Base-by-base conservation (phyloP, 1,140 invertebrate genomes). In the Nasonia longicornis region DNA sequence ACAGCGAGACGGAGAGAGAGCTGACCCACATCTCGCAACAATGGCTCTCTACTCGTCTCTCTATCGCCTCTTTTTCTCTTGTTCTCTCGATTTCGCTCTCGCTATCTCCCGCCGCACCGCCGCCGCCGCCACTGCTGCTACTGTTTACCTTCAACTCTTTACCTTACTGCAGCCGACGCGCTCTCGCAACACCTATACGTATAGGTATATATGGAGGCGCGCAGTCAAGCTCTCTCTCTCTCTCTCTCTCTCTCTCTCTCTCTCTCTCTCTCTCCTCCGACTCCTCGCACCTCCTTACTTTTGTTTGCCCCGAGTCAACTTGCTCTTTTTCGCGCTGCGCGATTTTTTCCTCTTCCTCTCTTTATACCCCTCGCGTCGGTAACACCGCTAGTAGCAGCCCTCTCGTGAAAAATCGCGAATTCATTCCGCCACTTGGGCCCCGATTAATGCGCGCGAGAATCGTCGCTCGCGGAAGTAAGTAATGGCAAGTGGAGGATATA, bases 1-100 rank as follows among this genome's bases (percentile, higher is more conserved):
- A 66, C 64, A 31, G 71, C 75, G 74, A 66, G 74, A 76, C 16
- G 14, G 42, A 38, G 52, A n/a, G 22, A 29, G 22, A 75, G 52
- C 35, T 84, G 84, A 86, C 85, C 85, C 82, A 86, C 82, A 84
- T 86, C 80, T 16, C 83, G 66, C 82, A 83, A 86, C 85, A 86
- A 86, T 84, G 82, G 83, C 83, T 74, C 83, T 74, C 75, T 80
- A 58, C 82, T 84, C 79, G 70, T 84, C 73, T 83, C 38, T 38
- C 38, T 69, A 11, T 42, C 31, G 14, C 29, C 76, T 77, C 31
- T 69, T 67, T 48, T 69, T 48, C 42, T 64, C 14, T 77, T 69
- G 76, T 52, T 77, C 76, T 69, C 64, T 45, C 63, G 76, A 77
- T 64, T 35, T 67, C 31, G 4, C 63, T 74, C 71, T 45, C 45